Conservation (phyloP, 2,797 vertebrate species). For the Danio jaintianensis region DNA sequence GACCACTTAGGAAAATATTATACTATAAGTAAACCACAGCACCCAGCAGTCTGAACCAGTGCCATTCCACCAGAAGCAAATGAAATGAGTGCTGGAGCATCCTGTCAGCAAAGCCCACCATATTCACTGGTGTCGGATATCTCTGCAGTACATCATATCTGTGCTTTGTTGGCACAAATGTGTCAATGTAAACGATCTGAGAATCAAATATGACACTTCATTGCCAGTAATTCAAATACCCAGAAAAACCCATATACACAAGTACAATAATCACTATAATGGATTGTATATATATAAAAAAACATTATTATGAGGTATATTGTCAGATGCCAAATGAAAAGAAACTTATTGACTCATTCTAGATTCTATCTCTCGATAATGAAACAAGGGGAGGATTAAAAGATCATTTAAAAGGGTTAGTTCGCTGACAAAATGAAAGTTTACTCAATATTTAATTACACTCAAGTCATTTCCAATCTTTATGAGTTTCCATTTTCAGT, state of each 20-base stretch:
- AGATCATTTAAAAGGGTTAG: no score
- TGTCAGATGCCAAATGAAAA: neutral
- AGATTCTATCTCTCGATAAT: neutral
- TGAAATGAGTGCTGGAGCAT: conserved; percentile 22
- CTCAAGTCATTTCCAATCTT: no score
- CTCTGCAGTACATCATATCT: neutral
- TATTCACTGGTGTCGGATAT: neutral
- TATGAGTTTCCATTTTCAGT: no score
- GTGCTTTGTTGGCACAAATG: conserved; percentile 3
- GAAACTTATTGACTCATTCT: neutral
- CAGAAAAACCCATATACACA: neutral
- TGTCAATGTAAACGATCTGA: neutral
- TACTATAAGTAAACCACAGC: conserved; percentile 10
- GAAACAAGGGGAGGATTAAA: neutral
- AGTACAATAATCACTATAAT: neutral
- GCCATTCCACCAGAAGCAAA: conserved; percentile 5
- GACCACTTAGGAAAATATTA: conserved; percentile 32
- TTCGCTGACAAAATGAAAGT: no score
- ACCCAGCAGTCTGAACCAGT: conserved; percentile 7
- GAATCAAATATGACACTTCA: neutral
- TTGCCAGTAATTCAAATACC: neutral
- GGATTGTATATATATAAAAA: neutral
- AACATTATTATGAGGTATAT: neutral
- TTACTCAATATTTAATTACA: no score
- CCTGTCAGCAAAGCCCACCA: conserved; percentile 6